Percentiles rank a stretch among this genome's conserved stretches.
Evolutionary conservation across 2,113 vertebrate species (phyloP).

Genomic region (Lipophrys pholis): DNA sequence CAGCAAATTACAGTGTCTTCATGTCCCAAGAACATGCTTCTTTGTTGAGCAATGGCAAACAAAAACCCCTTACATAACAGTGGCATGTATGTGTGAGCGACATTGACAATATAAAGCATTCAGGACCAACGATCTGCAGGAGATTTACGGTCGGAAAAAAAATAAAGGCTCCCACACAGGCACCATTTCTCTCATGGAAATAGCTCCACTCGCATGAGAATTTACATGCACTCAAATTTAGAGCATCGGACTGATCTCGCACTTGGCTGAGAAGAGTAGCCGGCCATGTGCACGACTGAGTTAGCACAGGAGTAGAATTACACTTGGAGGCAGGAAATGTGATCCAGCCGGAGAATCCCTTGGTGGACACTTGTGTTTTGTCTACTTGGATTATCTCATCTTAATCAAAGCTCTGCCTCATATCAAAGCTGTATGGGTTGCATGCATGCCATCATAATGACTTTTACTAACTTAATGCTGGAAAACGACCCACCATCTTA

Average conservation of each 20-base stretch:
- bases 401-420: slow-evolving; percentile 58
- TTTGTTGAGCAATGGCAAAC: slow-evolving; percentile 37
- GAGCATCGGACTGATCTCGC: slow-evolving; percentile 40
- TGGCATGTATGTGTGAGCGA: slow-evolving; percentile 54
- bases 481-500: not conserved
- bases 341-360: slow-evolving; percentile 59
- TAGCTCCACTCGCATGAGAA: slow-evolving; percentile 38
- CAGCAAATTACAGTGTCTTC: not conserved
- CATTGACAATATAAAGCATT: slow-evolving; percentile 58
- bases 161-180: slow-evolving; percentile 21
- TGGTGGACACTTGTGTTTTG: slow-evolving; percentile 65
- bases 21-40: slow-evolving; percentile 22
- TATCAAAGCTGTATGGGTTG: slow-evolving; percentile 11
- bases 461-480: slow-evolving; percentile 17
- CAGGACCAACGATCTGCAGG: slow-evolving; percentile 45
- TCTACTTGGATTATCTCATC: slow-evolving; percentile 64
- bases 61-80: slow-evolving; percentile 46
- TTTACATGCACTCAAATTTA: slow-evolving; percentile 72
- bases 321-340: slow-evolving; percentile 76
- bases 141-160: slow-evolving; percentile 29
- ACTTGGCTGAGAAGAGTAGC: slow-evolving; percentile 49
- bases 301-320: slow-evolving; percentile 79
- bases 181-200: slow-evolving; percentile 48
- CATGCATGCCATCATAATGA: slow-evolving; percentile 6
- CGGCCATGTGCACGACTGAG: slow-evolving; percentile 55